Base-by-base conservation (phyloP, 1,140 invertebrate genomes). In the Leptopilina clavipes region DNA sequence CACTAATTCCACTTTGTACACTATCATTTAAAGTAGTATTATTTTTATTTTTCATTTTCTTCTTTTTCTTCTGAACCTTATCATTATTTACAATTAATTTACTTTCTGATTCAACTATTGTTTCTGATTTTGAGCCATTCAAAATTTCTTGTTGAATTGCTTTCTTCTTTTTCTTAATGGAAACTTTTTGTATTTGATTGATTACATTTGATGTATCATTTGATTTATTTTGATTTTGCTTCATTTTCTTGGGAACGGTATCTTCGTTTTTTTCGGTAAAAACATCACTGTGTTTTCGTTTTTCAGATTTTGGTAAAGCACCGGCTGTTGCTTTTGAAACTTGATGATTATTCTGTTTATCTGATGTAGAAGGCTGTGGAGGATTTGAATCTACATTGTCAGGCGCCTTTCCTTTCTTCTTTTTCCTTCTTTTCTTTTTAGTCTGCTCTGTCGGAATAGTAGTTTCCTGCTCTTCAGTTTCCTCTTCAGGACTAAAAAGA, bases 231-330 rank as follows among this genome's bases (percentile, higher is more conserved):
- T 43, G 18, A 72, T 74, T 71, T n/a, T 71, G 74, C 72, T 74
- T 74, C n/a, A 78, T 76, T 83, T 84, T 52, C 74, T 86, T 31
- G 75, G 84, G 18, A 73, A 73, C 9, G 78, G 83, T 7, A 70
- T 76, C 70, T 75, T 85, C 45, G 79, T 84, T 9, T n/a, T 76
- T 71, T n/a, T 54, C 59, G 6, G 11, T 14, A 1, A 11, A 31
- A 31, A 7, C 12, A 8, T 31, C 59, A 31, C 12, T 31, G 12
- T 25, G 11, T 37, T 65, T 65, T 14, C 19, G 59, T 65, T 65
- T 65, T 31, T 65, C 11, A 22, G 59, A 65, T 65, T 65, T 65
- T 8, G 25, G n/a, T 31, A 6, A n/a, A n/a, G n/a, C 11, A 65
- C 11, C 0, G 14, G 3, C n/a, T n/a, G n/a, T n/a, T n/a, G n/a